Percentiles rank a stretch among this genome's conserved stretches.
Evolutionary conservation across 64 coral and sea anemone species (phyloP).

Genomic region (Stylophora pistillata): DNA sequence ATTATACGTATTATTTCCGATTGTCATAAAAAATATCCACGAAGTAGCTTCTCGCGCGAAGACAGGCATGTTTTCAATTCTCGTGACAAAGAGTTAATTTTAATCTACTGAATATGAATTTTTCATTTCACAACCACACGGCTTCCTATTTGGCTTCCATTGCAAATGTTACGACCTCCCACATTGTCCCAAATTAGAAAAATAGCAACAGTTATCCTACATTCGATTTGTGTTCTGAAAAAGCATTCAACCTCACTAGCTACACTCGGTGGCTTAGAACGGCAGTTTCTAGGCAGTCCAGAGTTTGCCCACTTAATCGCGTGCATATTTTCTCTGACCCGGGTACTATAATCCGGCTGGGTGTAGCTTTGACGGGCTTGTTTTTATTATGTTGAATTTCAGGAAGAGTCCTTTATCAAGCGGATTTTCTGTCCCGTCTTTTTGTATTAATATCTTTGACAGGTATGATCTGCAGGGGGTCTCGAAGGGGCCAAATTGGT

Average conservation of each 20-base stretch:
- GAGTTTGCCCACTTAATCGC: conserved; percentile 33
- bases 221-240: conserved; percentile 7
- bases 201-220: conserved; percentile 43
- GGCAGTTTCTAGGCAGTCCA: background rate
- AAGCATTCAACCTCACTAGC: background rate
- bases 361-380: conserved; percentile 49
- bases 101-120: conserved; percentile 48
- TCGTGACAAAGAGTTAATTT: conserved; percentile 33
- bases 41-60: background rate
- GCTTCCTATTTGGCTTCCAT: conserved; percentile 70
- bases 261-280: background rate
- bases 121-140: conserved; percentile 65
- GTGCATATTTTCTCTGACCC: conserved; percentile 53
- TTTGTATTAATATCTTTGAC: conserved; percentile 82
- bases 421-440: conserved; percentile 78
- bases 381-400: conserved; percentile 59
- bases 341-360: conserved; percentile 57
- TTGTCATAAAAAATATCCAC: background rate
- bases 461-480: conserved; percentile 82
- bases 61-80: conserved; percentile 18
- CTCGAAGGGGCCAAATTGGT: conserved; percentile 45
- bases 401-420: conserved; percentile 73
- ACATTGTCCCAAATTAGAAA: conserved; percentile 83
- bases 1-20: background rate
- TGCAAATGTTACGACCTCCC: conserved; percentile 68